Base-by-base conservation (phyloP, 2,888 invertebrate species). In the Dioctria linearis region DNA sequence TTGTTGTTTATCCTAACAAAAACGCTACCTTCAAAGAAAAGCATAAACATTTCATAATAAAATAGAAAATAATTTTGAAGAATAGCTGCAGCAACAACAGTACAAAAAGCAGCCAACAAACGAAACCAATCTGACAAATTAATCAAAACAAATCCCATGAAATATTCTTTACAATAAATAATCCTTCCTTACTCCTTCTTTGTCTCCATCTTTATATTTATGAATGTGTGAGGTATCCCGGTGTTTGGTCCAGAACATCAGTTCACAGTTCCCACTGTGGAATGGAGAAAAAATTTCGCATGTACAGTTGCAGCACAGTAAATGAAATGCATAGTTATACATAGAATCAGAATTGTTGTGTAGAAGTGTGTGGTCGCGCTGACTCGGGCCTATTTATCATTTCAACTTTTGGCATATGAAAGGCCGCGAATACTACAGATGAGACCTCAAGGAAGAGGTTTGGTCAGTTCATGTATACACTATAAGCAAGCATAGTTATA, bases 71-170 rank as follows among this genome's bases (percentile, higher is more conserved):
- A 54, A 54, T 54, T 54, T n/a, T 11, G 9, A n/a, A 54, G 54
- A 11, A 54, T 11, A 54, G 54, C 25, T 25, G 25, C 25, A 25
- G 25, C 25, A 25, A 11, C 54, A 54, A 11, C 11, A 25, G 54
- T 2, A 46, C 49, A 46, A 46, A 61, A 61, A 11, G 49, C 5
- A 54, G n/a, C 54, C 25, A 63, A 43, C 61, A 46, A 25, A 46
- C 49, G 25, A 13, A 66, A 43, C 78, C 79, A 80, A 80, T 80
- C 75, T 80, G 80, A 80, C 80, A 76, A 80, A 80, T 80, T 73
- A 75, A 80, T 80, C 80, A 80, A 80, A 80, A 80, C 80, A 80
- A 80, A 80, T 80, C 80, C 80, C 66, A 75, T 75, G 75, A 80
- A 75, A 80, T 80, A 80, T 80, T 80, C 51, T 49, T 42, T 59